These are phyloP conservation scores for Saimiri boliviensis DNA, from an alignment of 2,113 vertebrate genomes.

Conservation along the genomic window DNA sequence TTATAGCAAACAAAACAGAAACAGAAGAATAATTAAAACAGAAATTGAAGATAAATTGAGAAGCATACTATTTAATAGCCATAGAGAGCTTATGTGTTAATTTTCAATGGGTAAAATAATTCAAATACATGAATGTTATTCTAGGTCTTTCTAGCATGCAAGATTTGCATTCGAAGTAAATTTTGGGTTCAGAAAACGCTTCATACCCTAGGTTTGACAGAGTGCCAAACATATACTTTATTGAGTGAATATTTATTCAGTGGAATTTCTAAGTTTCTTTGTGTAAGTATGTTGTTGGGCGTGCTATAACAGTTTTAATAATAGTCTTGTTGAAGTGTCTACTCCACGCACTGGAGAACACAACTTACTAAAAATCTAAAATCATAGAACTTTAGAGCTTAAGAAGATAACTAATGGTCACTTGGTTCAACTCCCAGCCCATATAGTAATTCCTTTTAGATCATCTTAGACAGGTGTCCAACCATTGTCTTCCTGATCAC, in stretches of 20 bases:
- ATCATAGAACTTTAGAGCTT: background rate
- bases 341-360: background rate
- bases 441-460: background rate
- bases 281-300: background rate
- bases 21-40: background rate
- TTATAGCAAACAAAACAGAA: background rate
- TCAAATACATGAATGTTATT: background rate
- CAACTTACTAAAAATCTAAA: conserved; percentile 17
- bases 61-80: background rate
- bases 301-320: background rate
- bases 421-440: background rate
- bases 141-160: background rate
- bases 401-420: background rate
- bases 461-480: background rate
- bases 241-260: conserved; percentile 11
- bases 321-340: background rate
- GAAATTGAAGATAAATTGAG: background rate
- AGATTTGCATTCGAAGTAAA: background rate
- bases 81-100: background rate
- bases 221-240: background rate
- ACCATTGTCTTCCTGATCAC: background rate
- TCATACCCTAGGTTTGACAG: background rate
- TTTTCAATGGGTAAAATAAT: background rate
- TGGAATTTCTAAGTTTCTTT: conserved; percentile 10
- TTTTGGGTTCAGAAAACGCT: background rate